A percentile compares a stretch with the other conserved stretches of the same genome.
Evolutionary conservation across 2,797 vertebrate genomes (phyloP).

Genomic region (Toxotes lorentzi): DNA sequence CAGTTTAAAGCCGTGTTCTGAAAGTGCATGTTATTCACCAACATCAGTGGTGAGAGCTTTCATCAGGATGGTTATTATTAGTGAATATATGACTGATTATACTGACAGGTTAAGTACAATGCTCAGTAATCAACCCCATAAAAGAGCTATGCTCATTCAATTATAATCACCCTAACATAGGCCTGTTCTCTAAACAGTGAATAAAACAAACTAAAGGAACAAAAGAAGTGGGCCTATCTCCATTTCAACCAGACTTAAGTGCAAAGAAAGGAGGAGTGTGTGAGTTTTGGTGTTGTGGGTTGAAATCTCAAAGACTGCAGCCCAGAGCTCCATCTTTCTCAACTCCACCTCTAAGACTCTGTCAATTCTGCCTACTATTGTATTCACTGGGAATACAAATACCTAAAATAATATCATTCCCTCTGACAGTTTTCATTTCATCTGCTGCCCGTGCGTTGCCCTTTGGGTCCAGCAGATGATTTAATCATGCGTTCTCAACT

Average conservation of each 20-base stretch:
- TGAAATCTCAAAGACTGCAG: constrained; percentile 15
- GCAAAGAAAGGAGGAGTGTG: neutral
- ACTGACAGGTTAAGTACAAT: constrained; percentile 5
- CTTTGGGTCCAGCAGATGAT: constrained; percentile 41
- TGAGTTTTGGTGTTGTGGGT: neutral
- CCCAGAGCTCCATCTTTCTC: constrained; percentile 11
- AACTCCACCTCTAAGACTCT: constrained; percentile 16
- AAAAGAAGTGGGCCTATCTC: neutral
- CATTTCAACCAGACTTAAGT: neutral
- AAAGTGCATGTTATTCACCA: neutral
- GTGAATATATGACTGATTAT: constrained; percentile 14
- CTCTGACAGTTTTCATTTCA: constrained; percentile 54
- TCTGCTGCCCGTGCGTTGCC: constrained; percentile 31
- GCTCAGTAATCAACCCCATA: constrained; percentile 1
- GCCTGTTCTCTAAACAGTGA: neutral
- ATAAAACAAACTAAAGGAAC: neutral
- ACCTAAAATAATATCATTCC: constrained; percentile 44
- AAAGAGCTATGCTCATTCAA: neutral
- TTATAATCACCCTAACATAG: neutral
- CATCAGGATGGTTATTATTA: neutral
- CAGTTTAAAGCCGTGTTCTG: neutral
- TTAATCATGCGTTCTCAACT: constrained; percentile 35
- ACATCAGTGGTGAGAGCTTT: neutral
- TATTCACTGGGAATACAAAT: constrained; percentile 48
- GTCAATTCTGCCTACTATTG: constrained; percentile 23